These are phyloP conservation scores for Tipula helvola DNA, from an alignment of 2,888 invertebrate genomes.

Conservation along the genomic window DNA sequence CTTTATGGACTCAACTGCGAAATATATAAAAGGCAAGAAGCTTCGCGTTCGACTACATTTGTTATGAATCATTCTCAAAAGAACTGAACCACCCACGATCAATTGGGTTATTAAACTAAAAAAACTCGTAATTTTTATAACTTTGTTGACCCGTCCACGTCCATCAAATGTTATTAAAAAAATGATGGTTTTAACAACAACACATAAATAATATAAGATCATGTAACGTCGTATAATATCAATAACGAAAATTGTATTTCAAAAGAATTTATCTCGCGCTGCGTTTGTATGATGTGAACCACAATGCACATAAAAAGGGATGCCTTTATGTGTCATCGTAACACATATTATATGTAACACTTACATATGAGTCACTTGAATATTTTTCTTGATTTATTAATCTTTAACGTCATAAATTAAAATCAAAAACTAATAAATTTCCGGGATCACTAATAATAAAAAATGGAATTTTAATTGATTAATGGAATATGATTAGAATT, in stretches of 20 bases:
- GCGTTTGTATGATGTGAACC: background rate
- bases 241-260: background rate
- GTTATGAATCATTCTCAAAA: too few relatives aligned
- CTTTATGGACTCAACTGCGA: too few relatives aligned
- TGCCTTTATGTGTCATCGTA: background rate
- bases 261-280: background rate
- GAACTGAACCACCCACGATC: background rate
- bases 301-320: background rate
- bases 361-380: background rate
- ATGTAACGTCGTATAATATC: background rate
- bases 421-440: background rate
- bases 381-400: background rate
- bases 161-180: background rate
- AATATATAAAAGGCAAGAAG: too few relatives aligned
- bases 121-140: background rate
- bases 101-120: background rate
- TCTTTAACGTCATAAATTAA: background rate
- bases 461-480: background rate
- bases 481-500: background rate
- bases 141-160: background rate
- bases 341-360: background rate
- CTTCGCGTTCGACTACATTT: too few relatives aligned
- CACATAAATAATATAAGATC: background rate
- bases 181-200: background rate
- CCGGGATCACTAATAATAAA: background rate